A percentile compares a stretch with the other conserved stretches of the same genome.
phyloP scores from a whole-genome alignment of 2,113 vertebrate genomes.

The Hyla sarda region DNA sequence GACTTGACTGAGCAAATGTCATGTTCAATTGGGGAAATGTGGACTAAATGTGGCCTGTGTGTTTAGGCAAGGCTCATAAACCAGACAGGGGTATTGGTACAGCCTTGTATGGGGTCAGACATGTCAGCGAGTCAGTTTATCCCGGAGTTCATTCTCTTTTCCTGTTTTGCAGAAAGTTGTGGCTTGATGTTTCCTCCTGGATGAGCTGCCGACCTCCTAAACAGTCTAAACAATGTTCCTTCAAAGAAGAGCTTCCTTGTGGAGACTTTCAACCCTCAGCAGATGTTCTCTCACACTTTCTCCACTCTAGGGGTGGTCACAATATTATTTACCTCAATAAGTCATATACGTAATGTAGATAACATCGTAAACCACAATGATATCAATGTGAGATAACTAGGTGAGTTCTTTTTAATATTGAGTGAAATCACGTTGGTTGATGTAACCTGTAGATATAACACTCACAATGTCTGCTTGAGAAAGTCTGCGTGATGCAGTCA shows the following conservation, averaged over 20 bases:
- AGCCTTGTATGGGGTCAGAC: conserved; percentile 38
- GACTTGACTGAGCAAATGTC: conserved; percentile 22
- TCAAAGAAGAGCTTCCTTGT: conserved; percentile 39
- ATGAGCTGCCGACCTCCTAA: neutral
- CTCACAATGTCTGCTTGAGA: no score
- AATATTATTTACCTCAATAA: no score
- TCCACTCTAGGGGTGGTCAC: neutral
- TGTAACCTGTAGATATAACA: no score
- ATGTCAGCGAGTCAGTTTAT: conserved; percentile 20
- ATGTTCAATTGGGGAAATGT: neutral
- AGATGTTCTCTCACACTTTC: conserved; percentile 20
- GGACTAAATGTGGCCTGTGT: neutral
- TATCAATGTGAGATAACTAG: no score
- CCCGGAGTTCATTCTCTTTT: conserved; percentile 31
- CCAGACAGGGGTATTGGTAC: conserved; percentile 15
- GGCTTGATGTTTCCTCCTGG: conserved; percentile 38
- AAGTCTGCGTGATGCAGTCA: no score
- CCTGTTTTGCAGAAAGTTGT: conserved; percentile 46
- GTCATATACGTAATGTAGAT: no score
- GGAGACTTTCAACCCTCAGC: conserved; percentile 14
- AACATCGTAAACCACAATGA: no score
- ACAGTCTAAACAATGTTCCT: conserved; percentile 46
- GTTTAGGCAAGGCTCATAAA: conserved; percentile 1
- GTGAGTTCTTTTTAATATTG: no score
- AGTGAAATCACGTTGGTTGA: no score